phyloP scores from a whole-genome alignment of 2,888 invertebrate genomes.

The Hydriomena furcata region DNA sequence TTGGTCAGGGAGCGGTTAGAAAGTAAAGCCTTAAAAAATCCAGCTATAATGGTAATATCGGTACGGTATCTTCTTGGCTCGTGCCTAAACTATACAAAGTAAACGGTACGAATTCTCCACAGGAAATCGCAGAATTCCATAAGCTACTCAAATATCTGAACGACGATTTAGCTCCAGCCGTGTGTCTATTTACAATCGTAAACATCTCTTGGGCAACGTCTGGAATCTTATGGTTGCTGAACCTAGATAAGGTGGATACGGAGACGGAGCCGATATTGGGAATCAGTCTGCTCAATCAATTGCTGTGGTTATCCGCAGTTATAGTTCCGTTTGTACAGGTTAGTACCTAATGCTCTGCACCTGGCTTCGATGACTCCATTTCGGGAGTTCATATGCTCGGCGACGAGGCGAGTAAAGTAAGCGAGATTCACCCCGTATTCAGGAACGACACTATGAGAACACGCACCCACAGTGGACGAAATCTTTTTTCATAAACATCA shows the following conservation, averaged over 20 bases:
- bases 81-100: not conserved
- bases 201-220: slow-evolving; percentile 89
- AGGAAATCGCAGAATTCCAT: slow-evolving; percentile 92
- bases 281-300: slow-evolving; percentile 83
- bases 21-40: too few relatives aligned
- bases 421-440: too few relatives aligned
- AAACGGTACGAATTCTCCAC: slow-evolving; percentile 17
- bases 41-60: too few relatives aligned
- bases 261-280: slow-evolving; percentile 83
- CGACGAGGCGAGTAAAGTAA: too few relatives aligned
- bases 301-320: slow-evolving; percentile 86
- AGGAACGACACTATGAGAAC: too few relatives aligned
- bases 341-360: slow-evolving; percentile 21
- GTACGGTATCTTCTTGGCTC: too few relatives aligned
- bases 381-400: too few relatives aligned
- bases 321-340: slow-evolving; percentile 89
- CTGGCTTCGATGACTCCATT: too few relatives aligned
- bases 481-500: too few relatives aligned
- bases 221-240: slow-evolving; percentile 87
- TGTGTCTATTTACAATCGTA: slow-evolving; percentile 90
- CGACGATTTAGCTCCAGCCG: slow-evolving; percentile 88
- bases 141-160: slow-evolving; percentile 91
- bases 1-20: too few relatives aligned
- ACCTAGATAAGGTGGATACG: slow-evolving; percentile 83
- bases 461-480: too few relatives aligned